Conservation (phyloP, 2,888 invertebrate genomes). For the Thumatha senex region DNA sequence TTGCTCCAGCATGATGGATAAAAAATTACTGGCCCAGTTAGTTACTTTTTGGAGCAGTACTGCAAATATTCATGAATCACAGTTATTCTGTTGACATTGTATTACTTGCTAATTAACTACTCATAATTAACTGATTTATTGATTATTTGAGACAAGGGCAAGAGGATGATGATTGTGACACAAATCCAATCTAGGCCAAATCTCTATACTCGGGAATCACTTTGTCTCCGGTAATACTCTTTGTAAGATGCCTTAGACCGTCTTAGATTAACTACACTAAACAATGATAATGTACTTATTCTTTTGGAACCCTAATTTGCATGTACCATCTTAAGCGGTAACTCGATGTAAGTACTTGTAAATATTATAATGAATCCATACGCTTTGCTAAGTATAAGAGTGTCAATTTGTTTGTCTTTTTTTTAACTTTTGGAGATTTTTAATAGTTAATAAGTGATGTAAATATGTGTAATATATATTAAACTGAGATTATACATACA, state of each 20-base stretch:
- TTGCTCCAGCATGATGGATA: too few species aligned
- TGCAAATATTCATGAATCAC: too few species aligned
- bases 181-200: too few species aligned
- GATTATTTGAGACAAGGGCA: too few species aligned
- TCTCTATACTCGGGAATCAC: too few species aligned
- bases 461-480: constrained; percentile 61
- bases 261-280: constrained; percentile 37
- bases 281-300: constrained; percentile 68
- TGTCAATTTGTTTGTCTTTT: constrained; percentile 82
- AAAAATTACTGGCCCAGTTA: too few species aligned
- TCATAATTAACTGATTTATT: too few species aligned
- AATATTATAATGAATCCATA: constrained; percentile 80
- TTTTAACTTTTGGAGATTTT: constrained; percentile 73
- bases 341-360: constrained; percentile 64
- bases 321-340: constrained; percentile 69
- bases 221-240: constrained; percentile 12
- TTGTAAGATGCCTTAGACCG: constrained; percentile 35
- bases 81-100: too few species aligned
- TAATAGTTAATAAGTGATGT: constrained; percentile 60
- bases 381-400: constrained; percentile 81
- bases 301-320: constrained; percentile 73
- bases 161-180: too few species aligned
- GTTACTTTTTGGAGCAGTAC: too few species aligned
- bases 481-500: constrained; percentile 66
- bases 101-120: too few species aligned